phyloP scores from a whole-genome alignment of 2,888 invertebrate species.

The Platypus cylindrus region DNA sequence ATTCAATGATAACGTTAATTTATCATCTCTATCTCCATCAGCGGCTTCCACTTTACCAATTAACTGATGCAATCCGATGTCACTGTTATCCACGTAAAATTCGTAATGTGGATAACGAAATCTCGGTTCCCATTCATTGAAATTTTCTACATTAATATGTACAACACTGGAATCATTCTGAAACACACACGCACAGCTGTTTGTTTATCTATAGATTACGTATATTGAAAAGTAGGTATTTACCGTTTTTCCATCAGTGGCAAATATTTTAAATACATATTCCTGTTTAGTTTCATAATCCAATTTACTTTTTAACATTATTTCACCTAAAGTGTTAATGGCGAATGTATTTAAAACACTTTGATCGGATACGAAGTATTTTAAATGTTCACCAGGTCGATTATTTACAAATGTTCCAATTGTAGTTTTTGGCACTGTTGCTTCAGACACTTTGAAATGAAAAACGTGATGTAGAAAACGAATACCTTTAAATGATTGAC shows the following conservation, averaged over 20 bases:
- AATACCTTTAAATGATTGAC: slow-evolving; percentile 30
- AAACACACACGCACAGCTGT: too few relatives aligned
- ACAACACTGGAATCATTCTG: slow-evolving; percentile 78
- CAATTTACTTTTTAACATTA: slow-evolving; percentile 58
- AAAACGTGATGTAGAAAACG: slow-evolving; percentile 62
- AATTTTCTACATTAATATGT: slow-evolving; percentile 68
- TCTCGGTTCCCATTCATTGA: slow-evolving; percentile 89
- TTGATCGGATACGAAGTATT: slow-evolving; percentile 64
- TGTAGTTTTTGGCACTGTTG: slow-evolving; percentile 55
- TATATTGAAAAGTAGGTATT: too few relatives aligned
- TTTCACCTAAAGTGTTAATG: slow-evolving; percentile 66
- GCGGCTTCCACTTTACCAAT: slow-evolving; percentile 68
- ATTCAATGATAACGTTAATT: slow-evolving; percentile 52
- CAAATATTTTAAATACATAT: slow-evolving; percentile 68
- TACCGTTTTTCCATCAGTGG: slow-evolving; percentile 65
- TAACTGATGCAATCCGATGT: slow-evolving; percentile 23
- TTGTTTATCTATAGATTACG: too few relatives aligned
- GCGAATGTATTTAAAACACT: slow-evolving; percentile 62
- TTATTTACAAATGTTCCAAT: slow-evolving; percentile 58
- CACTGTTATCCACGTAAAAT: slow-evolving; percentile 44
- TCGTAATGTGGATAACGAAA: slow-evolving; percentile 82
- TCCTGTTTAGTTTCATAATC: slow-evolving; percentile 65
- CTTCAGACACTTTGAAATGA: slow-evolving; percentile 60
- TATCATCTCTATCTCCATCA: slow-evolving; percentile 72
- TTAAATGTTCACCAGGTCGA: slow-evolving; percentile 50